Percentiles rank a stretch among this genome's conserved stretches.
These are phyloP conservation scores for Anthopleura xanthogrammica DNA, from an alignment of 92 coral and sea anemone genomes.

Conservation along the genomic window DNA sequence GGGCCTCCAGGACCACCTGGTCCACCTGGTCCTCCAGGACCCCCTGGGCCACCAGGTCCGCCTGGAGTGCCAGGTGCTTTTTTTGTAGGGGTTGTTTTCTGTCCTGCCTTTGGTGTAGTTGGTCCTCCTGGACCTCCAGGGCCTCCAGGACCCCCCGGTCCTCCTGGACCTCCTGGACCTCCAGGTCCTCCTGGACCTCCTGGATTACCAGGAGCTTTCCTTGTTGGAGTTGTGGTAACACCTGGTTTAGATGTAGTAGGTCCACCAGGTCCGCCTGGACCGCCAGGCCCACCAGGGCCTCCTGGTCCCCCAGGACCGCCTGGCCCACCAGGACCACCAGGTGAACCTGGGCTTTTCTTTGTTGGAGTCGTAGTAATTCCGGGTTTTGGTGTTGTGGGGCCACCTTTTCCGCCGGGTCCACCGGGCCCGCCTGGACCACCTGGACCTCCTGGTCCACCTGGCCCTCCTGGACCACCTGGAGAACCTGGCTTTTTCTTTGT, in stretches of 20 bases:
- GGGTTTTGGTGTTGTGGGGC: constrained; percentile 32
- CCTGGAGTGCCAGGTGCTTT: constrained; percentile 64
- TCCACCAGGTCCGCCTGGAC: constrained; percentile 77
- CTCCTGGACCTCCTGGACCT: constrained; percentile 76
- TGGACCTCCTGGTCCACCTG: constrained; percentile 63
- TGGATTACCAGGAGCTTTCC: constrained; percentile 56
- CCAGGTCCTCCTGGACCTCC: constrained; percentile 84
- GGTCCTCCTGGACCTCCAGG: constrained; percentile 70
- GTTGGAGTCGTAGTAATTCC: constrained; percentile 33
- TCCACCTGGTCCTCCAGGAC: constrained; percentile 78
- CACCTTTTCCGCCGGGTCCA: constrained; percentile 59
- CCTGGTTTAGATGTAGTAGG: constrained; percentile 63
- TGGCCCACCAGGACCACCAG: constrained; percentile 79
- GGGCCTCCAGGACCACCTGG: constrained; percentile 86
- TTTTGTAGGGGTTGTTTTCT: constrained; percentile 65
- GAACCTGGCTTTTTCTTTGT: constrained; percentile 49
- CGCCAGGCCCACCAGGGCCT: constrained; percentile 73
- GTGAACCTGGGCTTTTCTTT: constrained; percentile 48
- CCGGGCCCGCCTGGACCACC: constrained; percentile 79
- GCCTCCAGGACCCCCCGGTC: constrained; percentile 83
- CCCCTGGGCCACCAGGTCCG: constrained; percentile 76
- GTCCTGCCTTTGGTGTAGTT: constrained; percentile 28
- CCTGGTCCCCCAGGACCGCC: constrained; percentile 76
- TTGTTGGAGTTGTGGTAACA: constrained; percentile 60
- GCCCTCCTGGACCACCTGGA: constrained; percentile 61